phyloP scores from a whole-genome alignment of 1,140 invertebrate species.

The Diachasmimorpha longicaudata region DNA sequence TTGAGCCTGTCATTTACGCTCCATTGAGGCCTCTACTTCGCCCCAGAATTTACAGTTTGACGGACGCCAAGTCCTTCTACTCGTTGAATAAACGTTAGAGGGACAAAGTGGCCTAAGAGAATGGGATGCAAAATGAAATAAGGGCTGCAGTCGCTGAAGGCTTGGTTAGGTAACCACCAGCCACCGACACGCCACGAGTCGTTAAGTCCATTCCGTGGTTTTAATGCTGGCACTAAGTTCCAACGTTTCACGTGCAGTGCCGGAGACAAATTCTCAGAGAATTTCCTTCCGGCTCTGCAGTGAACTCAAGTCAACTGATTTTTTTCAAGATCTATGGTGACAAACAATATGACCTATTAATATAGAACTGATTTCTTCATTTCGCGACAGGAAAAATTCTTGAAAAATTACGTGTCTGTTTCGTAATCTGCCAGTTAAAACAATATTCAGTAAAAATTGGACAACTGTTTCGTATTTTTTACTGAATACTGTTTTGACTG shows the following conservation, averaged over 20 bases:
- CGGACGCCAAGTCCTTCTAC: not conserved
- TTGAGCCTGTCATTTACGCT: not conserved
- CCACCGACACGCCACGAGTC: slow-evolving; percentile 37
- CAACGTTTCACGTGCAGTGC: not conserved
- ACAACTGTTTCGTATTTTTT: too few relatives aligned
- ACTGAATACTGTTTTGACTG: too few relatives aligned
- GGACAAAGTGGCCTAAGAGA: not conserved
- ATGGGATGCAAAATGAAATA: slow-evolving; percentile 13
- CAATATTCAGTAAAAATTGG: too few relatives aligned
- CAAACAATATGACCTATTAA: not conserved
- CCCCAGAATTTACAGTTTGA: not conserved
- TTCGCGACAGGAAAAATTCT: too few relatives aligned
- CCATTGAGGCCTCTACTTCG: not conserved
- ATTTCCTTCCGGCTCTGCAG: not conserved
- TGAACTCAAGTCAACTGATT: not conserved
- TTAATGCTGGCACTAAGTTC: slow-evolving; percentile 38
- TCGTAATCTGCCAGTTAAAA: too few relatives aligned
- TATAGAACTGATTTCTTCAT: too few relatives aligned
- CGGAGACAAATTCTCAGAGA: not conserved
- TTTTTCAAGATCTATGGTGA: not conserved
- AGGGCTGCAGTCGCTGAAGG: slow-evolving; percentile 22
- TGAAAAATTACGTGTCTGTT: too few relatives aligned
- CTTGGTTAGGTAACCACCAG: slow-evolving; percentile 32
- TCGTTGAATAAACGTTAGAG: not conserved
- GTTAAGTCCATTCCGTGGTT: slow-evolving; percentile 38